A percentile compares a stretch with the other conserved stretches of the same genome.
These are phyloP conservation scores for Drosophila longiperda DNA, from an alignment of 2,888 invertebrate genomes.

Conservation along the genomic window DNA sequence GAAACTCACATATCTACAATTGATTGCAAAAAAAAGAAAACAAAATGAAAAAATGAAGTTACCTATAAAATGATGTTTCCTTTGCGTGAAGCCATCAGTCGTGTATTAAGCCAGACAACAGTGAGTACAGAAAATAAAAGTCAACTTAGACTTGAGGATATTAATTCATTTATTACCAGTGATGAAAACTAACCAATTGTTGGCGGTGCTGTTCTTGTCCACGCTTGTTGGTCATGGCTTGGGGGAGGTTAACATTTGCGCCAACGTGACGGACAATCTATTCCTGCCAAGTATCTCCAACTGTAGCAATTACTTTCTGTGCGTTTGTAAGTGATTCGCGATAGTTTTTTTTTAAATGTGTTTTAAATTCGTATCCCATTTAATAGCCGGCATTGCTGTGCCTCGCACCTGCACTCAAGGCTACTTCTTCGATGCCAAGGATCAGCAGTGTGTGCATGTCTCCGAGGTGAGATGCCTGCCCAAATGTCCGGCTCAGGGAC, in stretches of 20 bases:
- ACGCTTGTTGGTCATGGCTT: constrained; percentile 27
- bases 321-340: constrained; percentile 52
- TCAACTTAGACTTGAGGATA: background rate
- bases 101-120: constrained; percentile 3
- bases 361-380: background rate
- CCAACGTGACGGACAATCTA: constrained; percentile 59
- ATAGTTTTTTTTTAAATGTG: background rate
- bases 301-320: constrained; percentile 72
- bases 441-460: constrained; percentile 69
- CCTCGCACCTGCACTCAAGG: constrained; percentile 53
- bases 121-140: constrained; percentile 28
- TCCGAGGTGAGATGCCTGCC: constrained; percentile 65
- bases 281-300: constrained; percentile 65
- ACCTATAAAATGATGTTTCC: constrained; percentile 54
- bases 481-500: constrained; percentile 59
- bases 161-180: constrained; percentile 24
- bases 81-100: constrained; percentile 25
- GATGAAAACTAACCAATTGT: constrained; percentile 33
- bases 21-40: constrained; percentile 40
- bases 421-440: constrained; percentile 66
- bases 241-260: constrained; percentile 60
- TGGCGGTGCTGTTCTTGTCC: constrained; percentile 41
- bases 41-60: background rate
- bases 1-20: constrained; percentile 18
- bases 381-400: constrained; percentile 52